Evolutionary conservation across 2,888 invertebrate genomes (phyloP).

Genomic region (Malacosoma neustria): DNA sequence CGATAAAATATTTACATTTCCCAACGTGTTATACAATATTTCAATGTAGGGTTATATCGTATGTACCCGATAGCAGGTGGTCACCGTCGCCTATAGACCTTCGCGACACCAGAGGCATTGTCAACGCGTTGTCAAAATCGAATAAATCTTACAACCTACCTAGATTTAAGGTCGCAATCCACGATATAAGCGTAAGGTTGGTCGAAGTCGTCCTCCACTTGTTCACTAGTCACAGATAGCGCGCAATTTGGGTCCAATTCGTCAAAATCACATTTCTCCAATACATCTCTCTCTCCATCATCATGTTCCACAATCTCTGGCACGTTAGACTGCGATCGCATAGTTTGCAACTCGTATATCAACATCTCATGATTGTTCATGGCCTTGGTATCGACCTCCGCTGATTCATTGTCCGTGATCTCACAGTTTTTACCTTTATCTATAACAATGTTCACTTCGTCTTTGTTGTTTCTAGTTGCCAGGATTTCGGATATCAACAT

Average conservation of each 20-base stretch:
- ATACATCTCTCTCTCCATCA: constrained; percentile 28
- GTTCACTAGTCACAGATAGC: constrained; percentile 47
- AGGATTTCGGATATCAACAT: constrained; percentile 70
- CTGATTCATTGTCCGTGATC: constrained; percentile 32
- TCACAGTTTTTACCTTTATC: constrained; percentile 60
- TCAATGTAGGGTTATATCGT: not conserved
- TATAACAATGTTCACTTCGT: constrained; percentile 58
- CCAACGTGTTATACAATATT: not conserved
- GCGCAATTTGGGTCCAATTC: constrained; percentile 59
- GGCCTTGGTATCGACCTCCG: constrained; percentile 54
- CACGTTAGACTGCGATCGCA: constrained; percentile 71
- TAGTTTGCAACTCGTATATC: constrained; percentile 80
- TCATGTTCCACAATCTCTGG: constrained; percentile 31
- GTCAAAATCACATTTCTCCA: constrained; percentile 51
- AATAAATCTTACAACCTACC: no score
- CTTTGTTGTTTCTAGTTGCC: constrained; percentile 64
- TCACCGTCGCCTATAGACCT: no score
- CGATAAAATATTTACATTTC: no score
- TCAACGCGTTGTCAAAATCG: no score
- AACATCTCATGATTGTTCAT: constrained; percentile 80
- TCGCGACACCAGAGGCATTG: no score
- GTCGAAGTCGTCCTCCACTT: constrained; percentile 50
- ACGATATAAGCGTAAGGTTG: constrained; percentile 62
- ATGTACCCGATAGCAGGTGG: no score
- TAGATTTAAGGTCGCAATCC: constrained; percentile 66